Evolutionary conservation across 2,113 vertebrate species (phyloP).

Genomic region (Carassius auratus): DNA sequence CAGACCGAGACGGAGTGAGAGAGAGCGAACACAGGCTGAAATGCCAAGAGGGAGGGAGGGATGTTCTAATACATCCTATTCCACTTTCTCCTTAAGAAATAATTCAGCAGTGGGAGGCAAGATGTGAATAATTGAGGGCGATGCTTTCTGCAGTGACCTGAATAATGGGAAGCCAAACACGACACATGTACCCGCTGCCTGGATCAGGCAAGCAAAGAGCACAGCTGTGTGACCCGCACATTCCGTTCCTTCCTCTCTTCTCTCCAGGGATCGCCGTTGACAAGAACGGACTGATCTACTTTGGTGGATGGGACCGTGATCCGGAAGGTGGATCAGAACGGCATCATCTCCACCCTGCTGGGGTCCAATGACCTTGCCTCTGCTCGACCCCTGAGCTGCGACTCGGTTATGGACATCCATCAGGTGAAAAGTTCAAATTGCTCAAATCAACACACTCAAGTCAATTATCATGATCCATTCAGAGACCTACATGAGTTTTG

Average conservation of each 20-base stretch:
- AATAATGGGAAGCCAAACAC: slow-evolving; percentile 78
- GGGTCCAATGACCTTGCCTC: slow-evolving; percentile 97
- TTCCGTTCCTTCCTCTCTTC: slow-evolving; percentile 55
- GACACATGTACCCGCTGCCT: slow-evolving; percentile 75
- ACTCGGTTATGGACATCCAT: slow-evolving; percentile 96
- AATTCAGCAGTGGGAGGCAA: slow-evolving; percentile 77
- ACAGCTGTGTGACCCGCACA: slow-evolving; percentile 56
- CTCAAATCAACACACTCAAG: neutral
- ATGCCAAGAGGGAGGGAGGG: slow-evolving; percentile 5
- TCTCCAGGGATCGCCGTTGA: slow-evolving; percentile 89
- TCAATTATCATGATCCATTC: neutral
- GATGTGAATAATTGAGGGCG: slow-evolving; percentile 75
- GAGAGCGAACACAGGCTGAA: neutral
- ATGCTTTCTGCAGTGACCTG: slow-evolving; percentile 82
- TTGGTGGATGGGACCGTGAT: slow-evolving; percentile 98
- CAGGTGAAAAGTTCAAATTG: slow-evolving; percentile 79
- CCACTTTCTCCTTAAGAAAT: slow-evolving; percentile 76
- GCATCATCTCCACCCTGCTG: slow-evolving; percentile 93
- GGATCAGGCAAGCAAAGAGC: slow-evolving; percentile 65
- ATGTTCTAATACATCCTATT: slow-evolving; percentile 71
- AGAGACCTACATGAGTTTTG: neutral
- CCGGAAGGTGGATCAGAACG: slow-evolving; percentile 94
- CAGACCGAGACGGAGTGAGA: slow-evolving; percentile 45
- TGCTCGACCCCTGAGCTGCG: slow-evolving; percentile 91
- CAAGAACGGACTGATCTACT: slow-evolving; percentile 95